These are phyloP conservation scores for Colaptes auratus DNA, from an alignment of 2,113 vertebrate genomes.

Conservation along the genomic window DNA sequence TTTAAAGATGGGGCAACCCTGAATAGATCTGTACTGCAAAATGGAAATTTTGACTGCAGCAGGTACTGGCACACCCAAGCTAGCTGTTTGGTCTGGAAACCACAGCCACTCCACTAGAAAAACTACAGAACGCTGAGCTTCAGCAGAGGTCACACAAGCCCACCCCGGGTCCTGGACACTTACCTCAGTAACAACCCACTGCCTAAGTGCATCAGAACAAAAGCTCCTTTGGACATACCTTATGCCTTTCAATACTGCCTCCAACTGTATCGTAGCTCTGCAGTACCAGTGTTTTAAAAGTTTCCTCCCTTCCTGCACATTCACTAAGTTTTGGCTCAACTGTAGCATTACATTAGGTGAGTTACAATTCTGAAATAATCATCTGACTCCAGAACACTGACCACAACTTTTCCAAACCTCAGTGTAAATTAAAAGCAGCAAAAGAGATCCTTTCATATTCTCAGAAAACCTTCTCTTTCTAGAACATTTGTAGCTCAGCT, in stretches of 20 bases:
- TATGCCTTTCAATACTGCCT: background rate
- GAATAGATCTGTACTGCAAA: background rate
- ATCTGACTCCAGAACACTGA: background rate
- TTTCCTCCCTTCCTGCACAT: background rate
- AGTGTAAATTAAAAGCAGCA: background rate
- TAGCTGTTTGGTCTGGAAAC: background rate
- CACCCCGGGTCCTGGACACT: background rate
- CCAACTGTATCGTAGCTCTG: accelerated
- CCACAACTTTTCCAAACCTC: background rate
- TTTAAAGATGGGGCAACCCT: background rate
- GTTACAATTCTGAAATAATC: background rate
- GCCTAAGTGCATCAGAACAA: background rate
- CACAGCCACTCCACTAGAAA: background rate
- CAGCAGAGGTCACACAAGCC: background rate
- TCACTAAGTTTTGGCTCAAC: background rate
- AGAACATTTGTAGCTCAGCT: background rate
- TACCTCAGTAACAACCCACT: background rate
- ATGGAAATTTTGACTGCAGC: background rate
- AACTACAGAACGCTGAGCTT: background rate
- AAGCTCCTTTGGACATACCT: background rate
- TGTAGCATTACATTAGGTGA: background rate
- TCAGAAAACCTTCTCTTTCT: background rate
- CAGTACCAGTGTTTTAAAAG: background rate
- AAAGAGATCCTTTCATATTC: background rate
- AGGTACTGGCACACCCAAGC: background rate